phyloP scores from a whole-genome alignment of 2,888 invertebrate species.

The Dichetophora obliterata region DNA sequence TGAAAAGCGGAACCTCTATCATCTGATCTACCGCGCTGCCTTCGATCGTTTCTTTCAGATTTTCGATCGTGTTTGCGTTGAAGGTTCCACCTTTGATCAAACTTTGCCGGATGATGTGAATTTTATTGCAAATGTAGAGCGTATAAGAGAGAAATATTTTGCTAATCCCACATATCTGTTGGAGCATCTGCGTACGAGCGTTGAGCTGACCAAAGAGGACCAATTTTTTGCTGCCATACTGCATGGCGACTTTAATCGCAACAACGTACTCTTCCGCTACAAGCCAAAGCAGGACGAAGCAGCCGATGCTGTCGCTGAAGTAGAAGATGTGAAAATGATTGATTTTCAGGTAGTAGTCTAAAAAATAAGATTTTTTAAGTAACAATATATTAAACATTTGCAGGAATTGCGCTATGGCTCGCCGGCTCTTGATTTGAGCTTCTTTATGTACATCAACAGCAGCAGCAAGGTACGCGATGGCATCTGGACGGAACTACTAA shows the following conservation, averaged over 20 bases:
- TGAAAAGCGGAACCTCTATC: conserved; percentile 55
- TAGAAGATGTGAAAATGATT: conserved; percentile 61
- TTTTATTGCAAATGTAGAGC: conserved; percentile 52
- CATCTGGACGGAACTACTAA: conserved; percentile 58
- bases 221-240: conserved; percentile 60
- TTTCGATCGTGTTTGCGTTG: conserved; percentile 54
- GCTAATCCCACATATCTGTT: conserved; percentile 58
- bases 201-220: conserved; percentile 53
- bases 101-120: conserved; percentile 45
- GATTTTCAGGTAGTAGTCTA: conserved; percentile 63
- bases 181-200: conserved; percentile 57
- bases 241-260: conserved; percentile 68
- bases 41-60: conserved; percentile 65
- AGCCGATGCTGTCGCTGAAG: conserved; percentile 6
- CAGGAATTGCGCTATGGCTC: conserved; percentile 64
- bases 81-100: conserved; percentile 43
- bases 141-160: conserved; percentile 57
- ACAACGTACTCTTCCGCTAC: conserved; percentile 67
- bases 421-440: conserved; percentile 64
- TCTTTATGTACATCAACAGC: conserved; percentile 66
- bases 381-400: not conserved
- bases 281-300: conserved; percentile 20
- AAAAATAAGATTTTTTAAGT: not conserved
- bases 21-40: conserved; percentile 58
- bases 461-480: conserved; percentile 52